Conservation (phyloP, 2,797 vertebrate species). For the Gadopsis bispinosus region DNA sequence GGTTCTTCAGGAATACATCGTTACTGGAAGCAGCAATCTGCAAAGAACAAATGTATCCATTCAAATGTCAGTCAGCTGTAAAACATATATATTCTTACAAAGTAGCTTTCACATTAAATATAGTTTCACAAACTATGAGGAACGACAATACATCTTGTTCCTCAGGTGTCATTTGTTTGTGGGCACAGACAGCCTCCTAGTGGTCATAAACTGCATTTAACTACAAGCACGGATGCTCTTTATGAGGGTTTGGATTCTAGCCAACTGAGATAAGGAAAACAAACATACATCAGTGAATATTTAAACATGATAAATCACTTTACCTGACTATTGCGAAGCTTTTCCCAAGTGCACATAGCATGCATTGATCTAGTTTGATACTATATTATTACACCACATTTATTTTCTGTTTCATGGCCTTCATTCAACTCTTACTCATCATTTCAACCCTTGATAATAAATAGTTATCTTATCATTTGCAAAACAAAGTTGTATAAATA, state of each 20-base stretch:
- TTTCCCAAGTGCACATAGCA: background rate
- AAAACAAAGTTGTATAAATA: background rate
- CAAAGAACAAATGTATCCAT: background rate
- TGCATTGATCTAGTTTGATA: background rate
- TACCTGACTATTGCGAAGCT: background rate
- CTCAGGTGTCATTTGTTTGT: constrained; percentile 11
- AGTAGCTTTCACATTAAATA: background rate
- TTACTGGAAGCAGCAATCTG: constrained; percentile 67
- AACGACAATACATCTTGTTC: background rate
- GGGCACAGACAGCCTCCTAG: constrained; percentile 54
- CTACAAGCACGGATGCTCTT: background rate
- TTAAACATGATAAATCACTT: background rate
- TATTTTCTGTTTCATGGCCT: background rate
- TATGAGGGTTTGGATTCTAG: background rate
- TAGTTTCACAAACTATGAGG: background rate
- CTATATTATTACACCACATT: background rate
- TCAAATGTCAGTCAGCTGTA: constrained; percentile 1
- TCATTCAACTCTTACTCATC: background rate
- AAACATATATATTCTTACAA: background rate
- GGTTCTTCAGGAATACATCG: constrained; percentile 66
- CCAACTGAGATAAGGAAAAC: background rate
- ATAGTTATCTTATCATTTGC: background rate
- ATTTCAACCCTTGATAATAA: background rate
- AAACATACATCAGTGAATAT: background rate
- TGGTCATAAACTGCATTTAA: constrained; percentile 45